Evolutionary conservation across 2,888 invertebrate genomes (phyloP).

Genomic region (Leptinotarsa rubiginosa): DNA sequence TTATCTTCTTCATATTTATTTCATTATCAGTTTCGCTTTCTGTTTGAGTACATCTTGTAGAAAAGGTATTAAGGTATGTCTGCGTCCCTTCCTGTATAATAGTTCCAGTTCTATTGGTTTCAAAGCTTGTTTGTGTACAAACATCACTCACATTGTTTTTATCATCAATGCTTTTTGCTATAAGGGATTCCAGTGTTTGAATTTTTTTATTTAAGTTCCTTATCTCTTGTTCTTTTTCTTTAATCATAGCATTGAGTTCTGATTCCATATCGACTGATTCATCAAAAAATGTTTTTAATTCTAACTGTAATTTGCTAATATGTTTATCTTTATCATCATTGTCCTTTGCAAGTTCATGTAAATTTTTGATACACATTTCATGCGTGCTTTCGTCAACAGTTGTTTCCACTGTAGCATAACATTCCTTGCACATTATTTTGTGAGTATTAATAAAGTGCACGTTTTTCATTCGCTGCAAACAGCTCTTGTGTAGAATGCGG

Average conservation of each 20-base stretch:
- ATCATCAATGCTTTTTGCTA: no score
- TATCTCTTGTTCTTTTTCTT: no score
- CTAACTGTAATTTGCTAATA: slow-evolving; percentile 16
- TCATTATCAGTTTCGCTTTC: slow-evolving; percentile 7
- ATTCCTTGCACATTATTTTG: slow-evolving; percentile 24
- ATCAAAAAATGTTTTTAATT: slow-evolving; percentile 22
- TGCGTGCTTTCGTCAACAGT: slow-evolving; percentile 18
- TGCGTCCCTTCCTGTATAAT: slow-evolving; percentile 21
- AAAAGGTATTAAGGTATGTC: slow-evolving; percentile 8
- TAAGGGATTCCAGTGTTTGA: no score
- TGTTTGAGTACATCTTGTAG: slow-evolving; percentile 16
- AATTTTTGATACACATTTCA: slow-evolving; percentile 18
- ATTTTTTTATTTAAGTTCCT: no score
- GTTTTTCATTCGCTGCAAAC: slow-evolving; percentile 24
- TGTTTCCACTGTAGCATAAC: slow-evolving; percentile 18
- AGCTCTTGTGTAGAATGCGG: slow-evolving; percentile 21
- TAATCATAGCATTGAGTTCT: slow-evolving; percentile 22
- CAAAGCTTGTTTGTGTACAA: slow-evolving; percentile 20
- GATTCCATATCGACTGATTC: slow-evolving; percentile 22
- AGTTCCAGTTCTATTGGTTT: slow-evolving; percentile 14
- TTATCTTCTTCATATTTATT: slow-evolving; percentile 5
- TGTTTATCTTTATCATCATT: slow-evolving; percentile 15
- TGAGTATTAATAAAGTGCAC: slow-evolving; percentile 21
- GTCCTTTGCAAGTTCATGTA: slow-evolving; percentile 18
- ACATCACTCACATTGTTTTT: slow-evolving; percentile 20